Conservation (phyloP, 2,888 invertebrate genomes). For the Thymelicus acteon region DNA sequence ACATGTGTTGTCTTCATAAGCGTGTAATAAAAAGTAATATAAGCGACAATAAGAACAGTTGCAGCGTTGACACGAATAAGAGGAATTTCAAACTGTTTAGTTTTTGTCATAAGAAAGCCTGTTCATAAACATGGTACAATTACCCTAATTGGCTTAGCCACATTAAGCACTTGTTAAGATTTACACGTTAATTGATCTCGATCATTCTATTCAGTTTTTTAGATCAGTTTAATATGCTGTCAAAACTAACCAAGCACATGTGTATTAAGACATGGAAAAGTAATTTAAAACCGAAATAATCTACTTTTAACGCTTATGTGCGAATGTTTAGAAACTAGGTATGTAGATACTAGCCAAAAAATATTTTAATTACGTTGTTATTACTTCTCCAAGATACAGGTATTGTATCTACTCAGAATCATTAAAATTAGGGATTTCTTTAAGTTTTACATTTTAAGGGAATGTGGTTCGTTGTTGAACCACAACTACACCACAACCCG, state of each 20-base stretch:
- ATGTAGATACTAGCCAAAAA: no score
- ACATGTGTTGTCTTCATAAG: background rate
- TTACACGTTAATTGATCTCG: conserved; percentile 37
- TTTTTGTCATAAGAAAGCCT: conserved; percentile 26
- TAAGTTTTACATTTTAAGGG: conserved; percentile 22
- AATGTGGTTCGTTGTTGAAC: conserved; percentile 25
- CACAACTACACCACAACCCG: conserved; percentile 32
- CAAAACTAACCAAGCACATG: no score
- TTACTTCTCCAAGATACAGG: no score
- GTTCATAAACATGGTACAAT: conserved; percentile 13
- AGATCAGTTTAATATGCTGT: conserved; percentile 4
- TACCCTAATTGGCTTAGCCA: conserved; percentile 21
- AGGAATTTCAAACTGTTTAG: background rate
- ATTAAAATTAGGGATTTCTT: no score
- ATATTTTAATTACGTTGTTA: no score
- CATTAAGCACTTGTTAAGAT: no score
- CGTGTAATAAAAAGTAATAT: conserved; percentile 9
- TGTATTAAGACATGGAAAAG: no score
- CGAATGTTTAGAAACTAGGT: no score
- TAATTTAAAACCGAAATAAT: no score
- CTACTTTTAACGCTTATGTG: no score
- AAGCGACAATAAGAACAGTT: background rate
- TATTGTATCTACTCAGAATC: no score
- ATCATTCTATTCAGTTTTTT: conserved; percentile 32
- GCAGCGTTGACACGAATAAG: conserved; percentile 14